Evolutionary conservation across 2,888 invertebrate genomes (phyloP).

Genomic region (Anodontia alba): DNA sequence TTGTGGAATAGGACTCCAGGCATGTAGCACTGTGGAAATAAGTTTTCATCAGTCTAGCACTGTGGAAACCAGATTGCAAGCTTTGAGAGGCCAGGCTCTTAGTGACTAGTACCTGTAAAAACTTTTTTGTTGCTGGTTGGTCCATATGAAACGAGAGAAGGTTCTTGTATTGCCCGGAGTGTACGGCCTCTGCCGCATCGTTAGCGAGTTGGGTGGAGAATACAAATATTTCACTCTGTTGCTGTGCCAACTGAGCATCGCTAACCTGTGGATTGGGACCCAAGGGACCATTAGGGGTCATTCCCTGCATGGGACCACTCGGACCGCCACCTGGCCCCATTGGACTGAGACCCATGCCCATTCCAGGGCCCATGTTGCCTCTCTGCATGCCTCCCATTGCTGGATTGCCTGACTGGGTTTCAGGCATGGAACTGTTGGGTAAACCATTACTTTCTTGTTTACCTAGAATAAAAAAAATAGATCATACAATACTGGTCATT

Average conservation of each 20-base stretch:
- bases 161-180: conserved; percentile 94
- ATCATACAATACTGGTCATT: too few species aligned
- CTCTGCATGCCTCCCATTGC: neutral
- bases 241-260: conserved; percentile 87
- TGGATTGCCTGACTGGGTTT: neutral
- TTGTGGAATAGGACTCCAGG: too few species aligned
- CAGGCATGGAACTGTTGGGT: conserved; percentile 47
- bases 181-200: conserved; percentile 96
- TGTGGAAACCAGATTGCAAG: conserved; percentile 27
- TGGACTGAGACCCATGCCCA: conserved; percentile 31
- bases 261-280: conserved; percentile 57
- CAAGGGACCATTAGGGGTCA: conserved; percentile 31
- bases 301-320: conserved; percentile 41
- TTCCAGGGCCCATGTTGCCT: conserved; percentile 14
- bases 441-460: conserved; percentile 58
- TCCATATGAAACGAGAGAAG: conserved; percentile 97
- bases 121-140: conserved; percentile 97
- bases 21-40: too few species aligned
- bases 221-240: conserved; percentile 99
- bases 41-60: neutral
- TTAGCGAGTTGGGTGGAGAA: conserved; percentile 97
- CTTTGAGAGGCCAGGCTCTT: conserved; percentile 8
- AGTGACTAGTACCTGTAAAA: conserved; percentile 90
- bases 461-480: conserved; percentile 20
- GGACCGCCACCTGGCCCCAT: conserved; percentile 30